Evolutionary conservation across 2,797 vertebrate genomes (phyloP).

Genomic region (Pelodytes ibericus): DNA sequence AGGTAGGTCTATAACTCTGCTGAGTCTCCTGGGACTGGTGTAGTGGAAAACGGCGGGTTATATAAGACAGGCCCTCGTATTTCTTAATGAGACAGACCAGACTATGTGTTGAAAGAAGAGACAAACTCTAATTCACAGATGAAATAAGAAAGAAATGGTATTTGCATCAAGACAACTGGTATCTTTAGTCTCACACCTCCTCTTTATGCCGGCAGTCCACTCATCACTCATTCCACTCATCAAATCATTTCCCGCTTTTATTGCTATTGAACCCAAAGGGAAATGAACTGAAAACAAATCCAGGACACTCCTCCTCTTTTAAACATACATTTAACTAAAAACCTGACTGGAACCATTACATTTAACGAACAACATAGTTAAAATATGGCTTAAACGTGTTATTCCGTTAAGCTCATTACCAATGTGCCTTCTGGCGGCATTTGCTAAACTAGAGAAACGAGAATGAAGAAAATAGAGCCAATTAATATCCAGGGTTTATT

Average conservation of each 20-base stretch:
- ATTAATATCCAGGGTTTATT: constrained; percentile 6
- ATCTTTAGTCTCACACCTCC: constrained; percentile 56
- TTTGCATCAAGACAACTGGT: constrained; percentile 38
- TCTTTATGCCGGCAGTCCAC: constrained; percentile 39
- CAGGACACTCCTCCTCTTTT: constrained; percentile 30
- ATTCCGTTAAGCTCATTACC: constrained; percentile 61
- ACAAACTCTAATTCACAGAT: constrained; percentile 64
- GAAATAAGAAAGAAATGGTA: constrained; percentile 17
- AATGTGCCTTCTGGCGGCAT: constrained; percentile 30
- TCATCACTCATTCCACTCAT: constrained; percentile 50
- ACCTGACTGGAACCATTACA: constrained; percentile 30
- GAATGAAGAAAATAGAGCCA: not conserved
- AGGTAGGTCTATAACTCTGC: constrained; percentile 70
- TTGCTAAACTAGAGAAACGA: constrained; percentile 7
- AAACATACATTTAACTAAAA: constrained; percentile 40
- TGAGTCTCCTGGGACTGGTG: constrained; percentile 64
- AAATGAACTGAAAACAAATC: constrained; percentile 19
- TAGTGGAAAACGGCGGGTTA: constrained; percentile 75
- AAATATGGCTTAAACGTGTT: constrained; percentile 47
- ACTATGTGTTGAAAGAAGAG: constrained; percentile 69
- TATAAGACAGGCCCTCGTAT: constrained; percentile 69
- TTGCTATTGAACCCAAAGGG: constrained; percentile 34
- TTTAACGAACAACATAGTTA: constrained; percentile 49
- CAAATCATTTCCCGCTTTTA: not conserved
- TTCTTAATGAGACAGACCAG: constrained; percentile 71